Evolutionary conservation across 2,113 vertebrate species (phyloP).

Genomic region (Onychostruthus taczanowskii): DNA sequence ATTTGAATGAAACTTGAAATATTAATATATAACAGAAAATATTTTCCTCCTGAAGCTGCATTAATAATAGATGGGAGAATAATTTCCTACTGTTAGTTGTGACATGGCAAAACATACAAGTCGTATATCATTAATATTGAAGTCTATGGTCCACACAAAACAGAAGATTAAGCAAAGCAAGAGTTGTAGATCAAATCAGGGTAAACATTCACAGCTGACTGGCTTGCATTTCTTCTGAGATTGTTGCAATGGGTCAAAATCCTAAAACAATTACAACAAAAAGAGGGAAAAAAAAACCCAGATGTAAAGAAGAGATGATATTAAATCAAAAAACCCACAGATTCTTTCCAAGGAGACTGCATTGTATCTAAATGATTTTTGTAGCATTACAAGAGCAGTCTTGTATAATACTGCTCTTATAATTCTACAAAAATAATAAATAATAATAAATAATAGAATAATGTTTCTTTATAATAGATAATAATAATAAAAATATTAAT

Average conservation of each 20-base stretch:
- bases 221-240: background rate
- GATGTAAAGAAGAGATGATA: background rate
- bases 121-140: background rate
- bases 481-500: too few relatives aligned
- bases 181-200: background rate
- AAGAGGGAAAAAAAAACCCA: background rate
- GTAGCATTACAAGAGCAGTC: background rate
- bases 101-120: background rate
- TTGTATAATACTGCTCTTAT: too few relatives aligned
- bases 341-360: background rate
- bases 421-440: too few relatives aligned
- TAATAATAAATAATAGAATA: too few relatives aligned
- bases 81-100: background rate
- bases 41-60: background rate
- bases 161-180: background rate
- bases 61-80: background rate
- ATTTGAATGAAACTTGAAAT: background rate
- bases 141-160: background rate
- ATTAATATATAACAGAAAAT: background rate
- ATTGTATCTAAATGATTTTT: background rate
- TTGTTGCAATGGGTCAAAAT: background rate
- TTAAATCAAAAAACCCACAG: background rate
- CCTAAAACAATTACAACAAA: background rate
- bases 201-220: background rate
- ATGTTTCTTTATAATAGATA: too few relatives aligned